A percentile compares a stretch with the other conserved stretches of the same genome.
Conservation (phyloP, 2,113 vertebrate species). For the Cyanistes caeruleus region DNA sequence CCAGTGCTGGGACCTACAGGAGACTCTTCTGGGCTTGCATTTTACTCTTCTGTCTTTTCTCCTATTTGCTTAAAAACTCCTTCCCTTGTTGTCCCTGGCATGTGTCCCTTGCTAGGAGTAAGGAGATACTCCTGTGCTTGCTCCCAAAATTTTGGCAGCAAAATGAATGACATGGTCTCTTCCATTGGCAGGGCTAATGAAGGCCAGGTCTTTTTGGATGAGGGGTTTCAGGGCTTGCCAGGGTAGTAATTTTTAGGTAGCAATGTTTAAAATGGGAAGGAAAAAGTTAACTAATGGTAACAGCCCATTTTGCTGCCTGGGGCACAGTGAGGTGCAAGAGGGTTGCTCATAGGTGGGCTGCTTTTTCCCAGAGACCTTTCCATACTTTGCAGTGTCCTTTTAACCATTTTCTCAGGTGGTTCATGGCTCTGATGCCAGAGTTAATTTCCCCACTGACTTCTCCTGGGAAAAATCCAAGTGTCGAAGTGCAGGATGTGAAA, state of each 20-base stretch:
- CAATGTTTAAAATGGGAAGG: neutral
- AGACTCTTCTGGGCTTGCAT: neutral
- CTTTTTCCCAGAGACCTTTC: neutral
- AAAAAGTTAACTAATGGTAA: neutral
- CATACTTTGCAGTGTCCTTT: neutral
- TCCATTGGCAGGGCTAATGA: neutral
- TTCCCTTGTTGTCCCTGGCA: neutral
- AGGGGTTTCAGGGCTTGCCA: neutral
- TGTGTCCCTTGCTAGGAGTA: accelerated
- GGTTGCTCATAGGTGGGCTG: neutral
- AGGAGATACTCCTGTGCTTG: neutral
- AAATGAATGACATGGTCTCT: neutral
- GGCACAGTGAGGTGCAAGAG: neutral
- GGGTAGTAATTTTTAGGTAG: neutral
- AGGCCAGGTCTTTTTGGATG: neutral
- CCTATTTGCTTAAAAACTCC: neutral
- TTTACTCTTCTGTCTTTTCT: neutral
- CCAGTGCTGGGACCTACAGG: neutral
- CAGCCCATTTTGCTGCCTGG: neutral
- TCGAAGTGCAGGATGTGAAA: neutral
- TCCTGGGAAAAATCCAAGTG: accelerated
- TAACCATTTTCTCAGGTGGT: neutral
- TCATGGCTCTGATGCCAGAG: neutral
- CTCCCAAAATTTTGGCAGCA: neutral
- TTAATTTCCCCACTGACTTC: neutral